These are phyloP conservation scores for Spheniscus humboldti DNA, from an alignment of 2,797 vertebrate genomes.

Conservation along the genomic window DNA sequence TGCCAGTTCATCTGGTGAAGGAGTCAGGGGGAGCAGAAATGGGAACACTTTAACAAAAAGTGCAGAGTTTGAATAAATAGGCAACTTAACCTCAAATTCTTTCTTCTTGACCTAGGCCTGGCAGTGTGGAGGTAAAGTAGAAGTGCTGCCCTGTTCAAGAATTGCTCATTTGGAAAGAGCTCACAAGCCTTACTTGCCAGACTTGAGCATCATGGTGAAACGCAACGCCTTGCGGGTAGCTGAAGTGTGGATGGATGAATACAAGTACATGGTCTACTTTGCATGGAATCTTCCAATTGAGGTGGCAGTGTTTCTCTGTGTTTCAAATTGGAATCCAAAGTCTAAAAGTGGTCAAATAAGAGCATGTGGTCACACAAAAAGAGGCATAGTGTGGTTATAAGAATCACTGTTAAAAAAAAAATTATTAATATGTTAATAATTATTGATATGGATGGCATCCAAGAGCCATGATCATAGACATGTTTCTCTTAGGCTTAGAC, in stretches of 20 bases:
- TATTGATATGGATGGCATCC: not conserved
- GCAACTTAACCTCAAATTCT: not conserved
- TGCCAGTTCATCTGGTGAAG: not conserved
- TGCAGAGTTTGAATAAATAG: not conserved
- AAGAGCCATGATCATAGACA: not conserved
- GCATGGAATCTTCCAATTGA: conserved; percentile 62
- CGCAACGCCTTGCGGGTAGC: conserved; percentile 51
- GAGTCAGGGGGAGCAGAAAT: not conserved
- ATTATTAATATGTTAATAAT: not conserved
- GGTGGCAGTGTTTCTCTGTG: not conserved
- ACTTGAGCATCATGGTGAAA: not conserved
- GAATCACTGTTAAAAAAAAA: not conserved
- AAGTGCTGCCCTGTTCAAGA: conserved; percentile 60
- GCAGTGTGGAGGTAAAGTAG: conserved; percentile 66
- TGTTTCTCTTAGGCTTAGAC: not conserved
- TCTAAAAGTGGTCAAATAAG: not conserved
- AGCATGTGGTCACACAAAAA: not conserved
- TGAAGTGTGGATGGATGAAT: conserved; percentile 67
- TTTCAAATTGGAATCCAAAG: not conserved
- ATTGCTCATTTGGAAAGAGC: conserved; percentile 58
- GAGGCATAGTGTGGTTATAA: not conserved
- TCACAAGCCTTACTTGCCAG: conserved; percentile 57
- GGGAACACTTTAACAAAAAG: not conserved
- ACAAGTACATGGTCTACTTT: conserved; percentile 61
- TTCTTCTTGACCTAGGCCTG: conserved; percentile 33